These are phyloP conservation scores for Formica aserva DNA, from an alignment of 2,888 invertebrate genomes.

Conservation along the genomic window DNA sequence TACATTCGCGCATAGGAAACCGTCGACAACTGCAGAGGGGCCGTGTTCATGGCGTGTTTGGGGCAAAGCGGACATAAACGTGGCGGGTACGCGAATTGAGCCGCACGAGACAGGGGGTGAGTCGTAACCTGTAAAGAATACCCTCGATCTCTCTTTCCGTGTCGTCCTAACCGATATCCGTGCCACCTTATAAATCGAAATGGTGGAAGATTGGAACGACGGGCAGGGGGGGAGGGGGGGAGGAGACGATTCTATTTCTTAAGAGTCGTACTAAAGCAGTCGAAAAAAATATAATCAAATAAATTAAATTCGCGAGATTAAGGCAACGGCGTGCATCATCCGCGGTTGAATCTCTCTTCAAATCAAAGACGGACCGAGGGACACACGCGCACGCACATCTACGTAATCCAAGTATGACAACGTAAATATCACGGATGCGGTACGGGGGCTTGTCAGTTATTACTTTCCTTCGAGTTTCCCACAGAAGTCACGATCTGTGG, in stretches of 20 bases:
- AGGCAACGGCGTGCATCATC: not conserved
- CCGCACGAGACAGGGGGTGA: constrained; percentile 59
- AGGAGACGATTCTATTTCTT: too few relatives aligned
- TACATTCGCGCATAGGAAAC: constrained; percentile 80
- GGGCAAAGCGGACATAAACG: constrained; percentile 79
- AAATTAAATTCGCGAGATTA: constrained; percentile 6
- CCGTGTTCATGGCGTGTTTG: constrained; percentile 83
- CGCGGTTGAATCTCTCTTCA: not conserved
- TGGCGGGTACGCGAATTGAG: constrained; percentile 71
- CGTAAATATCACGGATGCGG: constrained; percentile 64
- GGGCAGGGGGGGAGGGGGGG: too few relatives aligned
- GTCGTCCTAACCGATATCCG: constrained; percentile 14
- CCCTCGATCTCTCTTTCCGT: constrained; percentile 39
- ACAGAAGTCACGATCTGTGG: constrained; percentile 85
- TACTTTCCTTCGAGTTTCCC: constrained; percentile 84
- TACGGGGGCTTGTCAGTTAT: constrained; percentile 73
- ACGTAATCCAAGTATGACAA: constrained; percentile 34
- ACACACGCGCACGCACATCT: not conserved
- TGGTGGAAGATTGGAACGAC: too few relatives aligned
- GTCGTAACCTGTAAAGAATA: constrained; percentile 56
- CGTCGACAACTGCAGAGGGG: constrained; percentile 75
- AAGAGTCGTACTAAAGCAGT: not conserved
- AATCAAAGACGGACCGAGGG: not conserved
- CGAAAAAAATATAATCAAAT: not conserved
- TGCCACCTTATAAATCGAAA: not conserved